phyloP scores from a whole-genome alignment of 1,140 invertebrate species.

The Lucilia cuprina region DNA sequence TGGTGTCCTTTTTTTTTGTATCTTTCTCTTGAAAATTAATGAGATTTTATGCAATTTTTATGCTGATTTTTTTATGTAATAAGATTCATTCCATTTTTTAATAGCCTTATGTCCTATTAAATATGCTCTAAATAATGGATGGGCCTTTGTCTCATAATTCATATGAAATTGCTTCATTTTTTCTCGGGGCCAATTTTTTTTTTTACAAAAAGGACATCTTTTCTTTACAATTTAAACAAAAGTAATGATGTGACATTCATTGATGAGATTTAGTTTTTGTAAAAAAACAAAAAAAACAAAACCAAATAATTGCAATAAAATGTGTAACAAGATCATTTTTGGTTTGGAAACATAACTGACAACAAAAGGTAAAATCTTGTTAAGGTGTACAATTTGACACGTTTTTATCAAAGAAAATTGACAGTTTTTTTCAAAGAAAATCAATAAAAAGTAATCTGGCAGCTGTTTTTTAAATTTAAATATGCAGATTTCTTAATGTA shows the following conservation, averaged over 20 bases:
- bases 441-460: too few relatives aligned
- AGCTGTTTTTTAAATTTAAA: too few relatives aligned
- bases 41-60: conserved; percentile 25
- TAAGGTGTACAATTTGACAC: too few relatives aligned
- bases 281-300: neutral
- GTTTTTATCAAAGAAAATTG: too few relatives aligned
- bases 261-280: conserved; percentile 1
- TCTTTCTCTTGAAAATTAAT: neutral
- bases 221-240: neutral
- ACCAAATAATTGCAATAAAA: too few relatives aligned
- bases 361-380: too few relatives aligned
- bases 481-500: too few relatives aligned
- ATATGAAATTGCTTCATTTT: conserved; percentile 32
- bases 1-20: neutral
- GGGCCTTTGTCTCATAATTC: conserved; percentile 29
- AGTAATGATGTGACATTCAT: neutral
- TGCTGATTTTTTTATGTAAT: neutral
- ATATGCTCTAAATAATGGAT: neutral
- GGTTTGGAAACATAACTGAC: too few relatives aligned
- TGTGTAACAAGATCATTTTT: too few relatives aligned
- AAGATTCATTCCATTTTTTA: neutral
- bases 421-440: too few relatives aligned
- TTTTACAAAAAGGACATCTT: neutral
- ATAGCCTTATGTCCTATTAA: neutral
- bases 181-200: neutral